Percentiles rank a stretch among this genome's conserved stretches.
Evolutionary conservation across 2,888 invertebrate genomes (phyloP).

Genomic region (Cremastinae sp.): DNA sequence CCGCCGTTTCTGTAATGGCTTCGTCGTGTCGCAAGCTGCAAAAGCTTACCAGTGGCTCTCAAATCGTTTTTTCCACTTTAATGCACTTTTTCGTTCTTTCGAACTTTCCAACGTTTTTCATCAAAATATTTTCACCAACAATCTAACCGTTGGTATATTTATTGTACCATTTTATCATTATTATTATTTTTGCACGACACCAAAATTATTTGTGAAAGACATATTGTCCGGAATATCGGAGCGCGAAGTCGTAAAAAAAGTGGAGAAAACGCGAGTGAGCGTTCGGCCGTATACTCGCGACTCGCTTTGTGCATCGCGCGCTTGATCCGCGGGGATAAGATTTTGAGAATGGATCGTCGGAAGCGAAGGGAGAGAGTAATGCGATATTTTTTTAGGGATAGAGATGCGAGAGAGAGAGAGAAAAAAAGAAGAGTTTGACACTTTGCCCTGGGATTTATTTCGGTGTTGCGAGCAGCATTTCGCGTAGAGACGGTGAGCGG

Average conservation of each 20-base stretch:
- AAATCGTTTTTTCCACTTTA: conserved; percentile 62
- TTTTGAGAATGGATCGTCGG: conserved; percentile 50
- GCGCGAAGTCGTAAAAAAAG: conserved; percentile 4
- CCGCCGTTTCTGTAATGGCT: conserved; percentile 72
- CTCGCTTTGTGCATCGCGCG: conserved; percentile 7
- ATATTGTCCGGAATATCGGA: too few species aligned
- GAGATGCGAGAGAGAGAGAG: conserved; percentile 38
- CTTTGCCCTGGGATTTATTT: background rate
- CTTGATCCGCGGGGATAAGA: conserved; percentile 38
- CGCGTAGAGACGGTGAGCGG: background rate
- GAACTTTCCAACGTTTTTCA: too few species aligned
- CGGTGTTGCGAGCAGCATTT: too few species aligned
- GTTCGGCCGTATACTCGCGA: conserved; percentile 22
- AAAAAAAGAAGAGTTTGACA: conserved; percentile 8
- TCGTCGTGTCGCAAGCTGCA: conserved; percentile 76
- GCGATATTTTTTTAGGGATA: conserved; percentile 54
- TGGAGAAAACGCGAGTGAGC: background rate
- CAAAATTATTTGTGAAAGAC: too few species aligned
- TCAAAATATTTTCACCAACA: too few species aligned
- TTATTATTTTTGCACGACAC: too few species aligned
- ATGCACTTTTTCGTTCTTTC: background rate
- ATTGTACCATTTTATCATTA: too few species aligned
- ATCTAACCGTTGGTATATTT: too few species aligned
- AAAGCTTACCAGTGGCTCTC: conserved; percentile 74
- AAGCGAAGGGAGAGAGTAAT: conserved; percentile 30